These are phyloP conservation scores for Eupsittula cactorum DNA, from an alignment of 2,113 vertebrate genomes.

Conservation along the genomic window DNA sequence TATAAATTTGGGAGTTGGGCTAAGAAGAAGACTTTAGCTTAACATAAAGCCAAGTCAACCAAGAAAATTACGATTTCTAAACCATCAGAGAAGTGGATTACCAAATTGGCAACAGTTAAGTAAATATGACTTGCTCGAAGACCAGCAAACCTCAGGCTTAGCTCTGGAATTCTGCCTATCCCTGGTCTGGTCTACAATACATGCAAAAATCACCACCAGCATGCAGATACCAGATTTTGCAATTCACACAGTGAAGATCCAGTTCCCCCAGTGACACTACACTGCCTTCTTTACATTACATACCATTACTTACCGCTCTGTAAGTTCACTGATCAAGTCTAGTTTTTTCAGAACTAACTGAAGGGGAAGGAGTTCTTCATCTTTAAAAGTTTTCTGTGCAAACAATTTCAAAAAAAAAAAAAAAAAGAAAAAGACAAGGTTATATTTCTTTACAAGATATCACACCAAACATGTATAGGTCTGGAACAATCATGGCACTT, in stretches of 20 bases:
- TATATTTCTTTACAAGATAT: background rate
- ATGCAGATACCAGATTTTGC: background rate
- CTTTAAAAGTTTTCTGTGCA: conserved; percentile 94
- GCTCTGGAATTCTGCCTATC: background rate
- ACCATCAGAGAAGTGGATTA: background rate
- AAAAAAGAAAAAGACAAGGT: background rate
- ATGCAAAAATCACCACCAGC: background rate
- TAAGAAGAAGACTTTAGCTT: background rate
- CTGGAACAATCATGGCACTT: background rate
- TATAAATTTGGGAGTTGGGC: background rate
- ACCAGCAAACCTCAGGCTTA: background rate
- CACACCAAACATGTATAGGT: background rate
- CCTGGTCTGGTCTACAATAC: background rate
- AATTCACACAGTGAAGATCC: background rate
- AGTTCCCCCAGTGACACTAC: background rate
- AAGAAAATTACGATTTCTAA: background rate
- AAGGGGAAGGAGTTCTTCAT: conserved; percentile 91
- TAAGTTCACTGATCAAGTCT: conserved; percentile 94
- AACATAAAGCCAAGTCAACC: background rate
- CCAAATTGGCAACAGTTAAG: background rate
- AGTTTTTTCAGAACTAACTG: conserved; percentile 95
- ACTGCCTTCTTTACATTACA: background rate
- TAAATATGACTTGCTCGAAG: background rate
- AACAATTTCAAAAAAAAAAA: background rate
- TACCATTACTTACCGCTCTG: conserved; percentile 78